These are phyloP conservation scores for Metacarcinus magister DNA, from an alignment of 2,888 invertebrate species.

Conservation along the genomic window DNA sequence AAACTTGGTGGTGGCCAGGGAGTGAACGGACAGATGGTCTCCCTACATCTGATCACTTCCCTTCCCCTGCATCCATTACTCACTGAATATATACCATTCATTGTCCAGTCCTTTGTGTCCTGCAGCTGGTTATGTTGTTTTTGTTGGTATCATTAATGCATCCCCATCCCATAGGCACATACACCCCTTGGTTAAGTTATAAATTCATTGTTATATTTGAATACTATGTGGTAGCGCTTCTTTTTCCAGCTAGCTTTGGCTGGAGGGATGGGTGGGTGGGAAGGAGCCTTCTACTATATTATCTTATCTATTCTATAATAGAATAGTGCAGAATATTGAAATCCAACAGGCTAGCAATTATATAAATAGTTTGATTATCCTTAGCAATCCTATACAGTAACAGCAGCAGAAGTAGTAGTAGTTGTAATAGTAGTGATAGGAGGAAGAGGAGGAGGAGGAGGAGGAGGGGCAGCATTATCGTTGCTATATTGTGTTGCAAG, in stretches of 20 bases:
- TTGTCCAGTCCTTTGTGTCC: background rate
- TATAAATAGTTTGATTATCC: too few species aligned
- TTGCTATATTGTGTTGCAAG: background rate
- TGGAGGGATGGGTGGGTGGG: too few species aligned
- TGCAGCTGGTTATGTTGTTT: background rate
- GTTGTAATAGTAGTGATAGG: background rate
- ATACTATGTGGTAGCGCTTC: too few species aligned
- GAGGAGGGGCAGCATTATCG: background rate
- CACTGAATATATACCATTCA: background rate
- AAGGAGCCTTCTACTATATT: too few species aligned
- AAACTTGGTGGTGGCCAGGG: background rate
- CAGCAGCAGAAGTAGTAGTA: background rate
- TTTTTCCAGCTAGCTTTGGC: too few species aligned
- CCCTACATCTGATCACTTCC: background rate
- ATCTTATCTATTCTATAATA: too few species aligned
- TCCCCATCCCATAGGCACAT: too few species aligned
- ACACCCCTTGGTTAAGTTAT: too few species aligned
- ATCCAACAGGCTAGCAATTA: too few species aligned
- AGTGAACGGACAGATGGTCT: slow-evolving; percentile 16
- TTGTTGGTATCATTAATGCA: background rate
- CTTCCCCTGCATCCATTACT: slow-evolving; percentile 27
- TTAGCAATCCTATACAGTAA: background rate
- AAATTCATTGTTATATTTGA: too few species aligned
- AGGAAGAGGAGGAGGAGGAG: background rate
- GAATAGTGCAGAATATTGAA: too few species aligned